These are phyloP conservation scores for Parazoanthus darwini DNA, from an alignment of 92 coral and sea anemone species.

Conservation along the genomic window DNA sequence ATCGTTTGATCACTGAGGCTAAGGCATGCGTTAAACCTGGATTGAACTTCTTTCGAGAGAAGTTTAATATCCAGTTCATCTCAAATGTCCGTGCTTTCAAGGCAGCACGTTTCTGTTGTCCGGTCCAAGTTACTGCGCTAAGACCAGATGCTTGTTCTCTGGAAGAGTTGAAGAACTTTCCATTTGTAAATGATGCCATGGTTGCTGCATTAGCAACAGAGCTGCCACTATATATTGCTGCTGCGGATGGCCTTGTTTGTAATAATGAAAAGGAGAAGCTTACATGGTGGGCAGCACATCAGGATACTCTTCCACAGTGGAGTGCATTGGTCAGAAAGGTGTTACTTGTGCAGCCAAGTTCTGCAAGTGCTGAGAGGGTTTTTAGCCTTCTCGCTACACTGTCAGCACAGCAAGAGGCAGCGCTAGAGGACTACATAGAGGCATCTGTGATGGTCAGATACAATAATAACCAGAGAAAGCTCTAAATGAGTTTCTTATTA, in stretches of 20 bases:
- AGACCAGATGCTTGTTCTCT: slow-evolving; percentile 71
- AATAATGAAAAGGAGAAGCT: slow-evolving; percentile 57
- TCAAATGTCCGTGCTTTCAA: slow-evolving; percentile 66
- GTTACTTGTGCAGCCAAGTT: slow-evolving; percentile 40
- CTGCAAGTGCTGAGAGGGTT: too few relatives aligned
- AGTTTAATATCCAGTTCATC: slow-evolving; percentile 66
- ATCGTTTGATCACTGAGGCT: slow-evolving; percentile 58
- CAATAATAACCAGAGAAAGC: slow-evolving; percentile 54
- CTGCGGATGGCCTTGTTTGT: slow-evolving; percentile 70
- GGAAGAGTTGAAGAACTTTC: slow-evolving; percentile 68
- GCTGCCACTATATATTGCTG: slow-evolving; percentile 73
- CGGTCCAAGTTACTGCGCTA: slow-evolving; percentile 64
- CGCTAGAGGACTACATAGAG: slow-evolving; percentile 54
- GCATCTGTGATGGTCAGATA: slow-evolving; percentile 56
- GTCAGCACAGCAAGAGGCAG: slow-evolving; percentile 53
- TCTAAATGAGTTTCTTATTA: slow-evolving; percentile 41
- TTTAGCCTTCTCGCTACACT: slow-evolving; percentile 18
- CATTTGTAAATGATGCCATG: slow-evolving; percentile 67
- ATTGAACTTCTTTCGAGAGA: slow-evolving; percentile 67
- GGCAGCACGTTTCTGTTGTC: slow-evolving; percentile 75
- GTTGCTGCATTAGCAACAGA: slow-evolving; percentile 66
- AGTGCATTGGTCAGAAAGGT: slow-evolving; percentile 52
- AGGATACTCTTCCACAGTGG: slow-evolving; percentile 66
- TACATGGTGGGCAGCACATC: slow-evolving; percentile 66
- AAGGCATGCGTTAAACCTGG: slow-evolving; percentile 64